Conservation (phyloP, 2,797 vertebrate genomes). For the Gambelia wislizenii region DNA sequence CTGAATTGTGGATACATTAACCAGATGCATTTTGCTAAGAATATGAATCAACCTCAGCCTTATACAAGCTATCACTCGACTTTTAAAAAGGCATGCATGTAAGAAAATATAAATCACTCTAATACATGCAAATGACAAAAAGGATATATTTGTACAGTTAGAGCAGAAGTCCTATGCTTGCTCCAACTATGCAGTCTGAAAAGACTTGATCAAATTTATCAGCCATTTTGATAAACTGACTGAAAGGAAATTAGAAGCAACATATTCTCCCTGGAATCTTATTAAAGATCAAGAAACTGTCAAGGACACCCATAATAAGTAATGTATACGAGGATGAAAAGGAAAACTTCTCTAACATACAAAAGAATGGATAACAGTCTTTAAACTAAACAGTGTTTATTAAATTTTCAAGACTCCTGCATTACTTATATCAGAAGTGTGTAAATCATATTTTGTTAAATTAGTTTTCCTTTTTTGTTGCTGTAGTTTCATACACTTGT, state of each 20-base stretch:
- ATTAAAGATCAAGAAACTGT: constrained; percentile 35
- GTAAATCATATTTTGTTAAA: constrained; percentile 17
- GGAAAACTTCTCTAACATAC: constrained; percentile 42
- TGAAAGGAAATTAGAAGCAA: constrained; percentile 41
- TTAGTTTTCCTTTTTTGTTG: constrained; percentile 28
- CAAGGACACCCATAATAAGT: constrained; percentile 33
- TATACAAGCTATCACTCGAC: background rate
- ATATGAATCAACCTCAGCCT: background rate
- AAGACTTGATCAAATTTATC: constrained; percentile 32
- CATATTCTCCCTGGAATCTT: constrained; percentile 36
- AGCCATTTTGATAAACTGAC: background rate
- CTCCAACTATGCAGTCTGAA: background rate
- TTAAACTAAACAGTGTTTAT: constrained; percentile 29
- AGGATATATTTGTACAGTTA: constrained; percentile 28
- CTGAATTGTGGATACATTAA: background rate
- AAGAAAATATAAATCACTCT: background rate
- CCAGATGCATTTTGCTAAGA: background rate
- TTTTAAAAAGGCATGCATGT: background rate
- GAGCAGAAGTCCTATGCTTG: background rate
- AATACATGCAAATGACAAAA: background rate
- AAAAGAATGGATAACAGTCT: constrained; percentile 40
- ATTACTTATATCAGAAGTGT: constrained; percentile 23
- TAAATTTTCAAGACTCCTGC: constrained; percentile 16
- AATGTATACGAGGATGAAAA: constrained; percentile 20
- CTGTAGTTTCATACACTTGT: constrained; percentile 4